phyloP scores from a whole-genome alignment of 2,888 invertebrate genomes.

The Nezara viridula region DNA sequence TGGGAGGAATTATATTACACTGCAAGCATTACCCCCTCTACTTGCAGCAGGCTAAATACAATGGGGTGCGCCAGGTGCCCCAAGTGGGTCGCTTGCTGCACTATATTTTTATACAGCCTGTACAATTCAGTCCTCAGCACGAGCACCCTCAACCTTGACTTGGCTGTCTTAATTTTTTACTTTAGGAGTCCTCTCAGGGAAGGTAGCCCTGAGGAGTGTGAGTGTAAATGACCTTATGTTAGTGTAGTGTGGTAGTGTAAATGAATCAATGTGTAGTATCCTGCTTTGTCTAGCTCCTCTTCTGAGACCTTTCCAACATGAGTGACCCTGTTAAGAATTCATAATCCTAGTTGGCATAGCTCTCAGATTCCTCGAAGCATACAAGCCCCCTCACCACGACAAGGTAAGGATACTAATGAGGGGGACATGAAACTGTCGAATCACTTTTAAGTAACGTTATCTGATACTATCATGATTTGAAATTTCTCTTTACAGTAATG shows the following conservation, averaged over 20 bases:
- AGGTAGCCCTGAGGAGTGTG: too few relatives aligned
- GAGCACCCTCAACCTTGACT: not conserved
- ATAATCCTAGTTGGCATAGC: not conserved
- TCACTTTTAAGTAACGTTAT: not conserved
- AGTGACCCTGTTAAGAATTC: not conserved
- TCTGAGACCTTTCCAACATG: not conserved
- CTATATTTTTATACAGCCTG: constrained; percentile 7
- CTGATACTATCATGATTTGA: too few relatives aligned
- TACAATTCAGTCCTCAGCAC: not conserved
- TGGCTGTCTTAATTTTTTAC: not conserved
- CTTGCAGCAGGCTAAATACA: constrained; percentile 6
- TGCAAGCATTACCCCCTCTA: constrained; percentile 14
- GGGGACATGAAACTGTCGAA: not conserved
- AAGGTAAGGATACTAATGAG: constrained; percentile 3
- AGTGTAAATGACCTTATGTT: constrained; percentile 6
- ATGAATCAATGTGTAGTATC: not conserved
- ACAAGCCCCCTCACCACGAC: constrained; percentile 14
- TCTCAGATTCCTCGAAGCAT: not conserved
- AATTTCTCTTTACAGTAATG: not conserved
- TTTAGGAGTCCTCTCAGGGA: too few relatives aligned
- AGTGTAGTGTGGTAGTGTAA: not conserved
- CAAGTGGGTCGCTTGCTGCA: not conserved
- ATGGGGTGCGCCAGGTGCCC: constrained; percentile 1
- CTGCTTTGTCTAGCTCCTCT: not conserved
- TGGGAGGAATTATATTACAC: not conserved